Percentiles rank a stretch among this genome's conserved stretches.
Conservation (phyloP, 2,113 vertebrate genomes). For the Mandrillus leucophaeus region DNA sequence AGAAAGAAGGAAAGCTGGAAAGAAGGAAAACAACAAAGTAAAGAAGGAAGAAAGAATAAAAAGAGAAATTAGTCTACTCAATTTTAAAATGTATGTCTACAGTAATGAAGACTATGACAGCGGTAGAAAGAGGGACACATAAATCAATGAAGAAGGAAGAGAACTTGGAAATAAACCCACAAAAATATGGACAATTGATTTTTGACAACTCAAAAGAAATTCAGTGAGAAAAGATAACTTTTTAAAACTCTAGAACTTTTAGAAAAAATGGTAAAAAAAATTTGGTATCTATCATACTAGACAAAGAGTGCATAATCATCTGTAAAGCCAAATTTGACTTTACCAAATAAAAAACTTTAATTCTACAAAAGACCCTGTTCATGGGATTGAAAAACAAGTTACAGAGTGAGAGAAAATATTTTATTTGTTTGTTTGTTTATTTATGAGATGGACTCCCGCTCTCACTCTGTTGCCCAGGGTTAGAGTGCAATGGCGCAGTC, state of each 20-base stretch:
- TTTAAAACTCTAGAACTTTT: neutral
- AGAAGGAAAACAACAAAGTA: no score
- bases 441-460: no score
- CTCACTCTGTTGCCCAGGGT: no score
- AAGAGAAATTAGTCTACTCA: neutral
- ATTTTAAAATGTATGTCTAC: neutral
- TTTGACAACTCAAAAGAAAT: neutral
- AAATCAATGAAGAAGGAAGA: neutral
- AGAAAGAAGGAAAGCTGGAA: no score
- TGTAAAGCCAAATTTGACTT: neutral
- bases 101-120: neutral
- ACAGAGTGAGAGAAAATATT: neutral
- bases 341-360: neutral
- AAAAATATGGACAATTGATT: neutral
- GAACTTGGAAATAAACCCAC: neutral
- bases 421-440: no score
- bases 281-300: neutral
- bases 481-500: no score
- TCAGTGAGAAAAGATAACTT: neutral
- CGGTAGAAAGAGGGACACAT: neutral
- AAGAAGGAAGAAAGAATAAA: no score
- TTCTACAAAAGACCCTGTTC: neutral
- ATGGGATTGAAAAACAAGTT: neutral
- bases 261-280: neutral
- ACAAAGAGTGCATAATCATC: neutral